phyloP scores from a whole-genome alignment of 1,140 invertebrate genomes.

The Solen grandis region DNA sequence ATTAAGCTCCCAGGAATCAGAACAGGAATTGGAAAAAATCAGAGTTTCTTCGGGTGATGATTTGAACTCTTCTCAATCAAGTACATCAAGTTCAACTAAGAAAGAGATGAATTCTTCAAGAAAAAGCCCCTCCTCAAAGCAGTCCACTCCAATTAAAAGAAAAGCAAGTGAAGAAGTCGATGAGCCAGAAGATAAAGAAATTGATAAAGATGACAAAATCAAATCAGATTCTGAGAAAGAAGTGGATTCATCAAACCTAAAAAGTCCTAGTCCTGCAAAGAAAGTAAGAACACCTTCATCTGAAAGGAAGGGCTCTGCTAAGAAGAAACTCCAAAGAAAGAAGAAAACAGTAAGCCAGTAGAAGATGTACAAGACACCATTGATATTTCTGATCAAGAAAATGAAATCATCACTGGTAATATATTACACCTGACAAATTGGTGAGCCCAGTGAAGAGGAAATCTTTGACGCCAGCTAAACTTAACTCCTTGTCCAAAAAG shows the following conservation, averaged over 20 bases:
- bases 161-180: not conserved
- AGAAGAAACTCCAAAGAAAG: not conserved
- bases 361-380: conserved; percentile 7
- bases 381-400: not conserved
- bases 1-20: not conserved
- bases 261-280: too few species aligned
- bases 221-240: not conserved
- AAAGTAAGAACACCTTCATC: not conserved
- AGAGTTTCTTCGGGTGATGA: too few species aligned
- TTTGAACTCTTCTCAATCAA: too few species aligned
- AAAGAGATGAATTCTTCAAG: not conserved
- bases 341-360: not conserved
- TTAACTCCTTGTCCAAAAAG: not conserved
- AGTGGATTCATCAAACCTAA: not conserved
- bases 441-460: not conserved
- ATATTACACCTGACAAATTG: not conserved
- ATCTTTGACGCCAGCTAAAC: not conserved
- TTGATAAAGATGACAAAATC: not conserved
- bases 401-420: not conserved
- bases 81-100: not conserved
- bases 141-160: not conserved
- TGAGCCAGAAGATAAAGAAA: conserved; percentile 16
- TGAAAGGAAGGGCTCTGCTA: not conserved
- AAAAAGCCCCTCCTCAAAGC: not conserved
- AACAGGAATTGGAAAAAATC: not conserved